Evolutionary conservation across 2,113 vertebrate species (phyloP).

Genomic region (Benitochromis conjunctus): DNA sequence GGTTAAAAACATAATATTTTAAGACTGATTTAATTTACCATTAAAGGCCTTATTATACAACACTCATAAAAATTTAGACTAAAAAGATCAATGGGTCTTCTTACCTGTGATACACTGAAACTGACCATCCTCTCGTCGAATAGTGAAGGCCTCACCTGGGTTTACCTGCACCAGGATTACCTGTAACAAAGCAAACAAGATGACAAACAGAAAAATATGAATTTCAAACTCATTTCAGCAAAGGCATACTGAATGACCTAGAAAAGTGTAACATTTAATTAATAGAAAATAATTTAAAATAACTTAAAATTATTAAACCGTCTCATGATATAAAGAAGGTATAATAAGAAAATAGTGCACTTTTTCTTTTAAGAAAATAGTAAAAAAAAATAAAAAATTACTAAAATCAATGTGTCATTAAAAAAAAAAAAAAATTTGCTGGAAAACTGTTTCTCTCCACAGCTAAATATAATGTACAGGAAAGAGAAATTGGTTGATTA

Average conservation of each 20-base stretch:
- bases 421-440: background rate
- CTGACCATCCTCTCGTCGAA: constrained; percentile 98
- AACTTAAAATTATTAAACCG: background rate
- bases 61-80: background rate
- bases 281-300: no score
- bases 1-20: background rate
- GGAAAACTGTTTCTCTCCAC: background rate
- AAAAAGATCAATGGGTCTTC: background rate
- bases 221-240: background rate
- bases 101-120: constrained; percentile 99
- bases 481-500: background rate
- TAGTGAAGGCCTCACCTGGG: constrained; percentile 98
- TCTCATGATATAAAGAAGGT: background rate
- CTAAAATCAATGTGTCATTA: background rate
- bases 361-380: no score
- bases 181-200: constrained; percentile 67
- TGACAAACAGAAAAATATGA: background rate
- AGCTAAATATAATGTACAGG: background rate
- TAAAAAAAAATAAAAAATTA: background rate
- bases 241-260: background rate
- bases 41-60: background rate
- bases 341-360: background rate
- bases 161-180: constrained; percentile 99
- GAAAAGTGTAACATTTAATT: background rate
- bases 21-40: background rate